Evolutionary conservation across 2,113 vertebrate genomes (phyloP).

Genomic region (Alligator mississippiensis): DNA sequence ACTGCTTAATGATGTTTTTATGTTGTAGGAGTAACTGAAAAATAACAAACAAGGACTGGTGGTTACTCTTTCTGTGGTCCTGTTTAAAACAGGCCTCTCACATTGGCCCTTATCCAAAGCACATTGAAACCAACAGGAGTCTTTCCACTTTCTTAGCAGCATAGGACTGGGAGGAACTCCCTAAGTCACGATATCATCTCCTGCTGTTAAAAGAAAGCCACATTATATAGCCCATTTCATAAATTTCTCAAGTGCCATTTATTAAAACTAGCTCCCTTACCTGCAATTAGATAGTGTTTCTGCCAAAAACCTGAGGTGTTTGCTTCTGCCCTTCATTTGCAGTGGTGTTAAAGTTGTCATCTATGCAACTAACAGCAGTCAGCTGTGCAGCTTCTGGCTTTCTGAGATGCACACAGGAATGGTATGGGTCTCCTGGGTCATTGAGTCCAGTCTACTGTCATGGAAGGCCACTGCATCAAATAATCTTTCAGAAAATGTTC

Average conservation of each 20-base stretch:
- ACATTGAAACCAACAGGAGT: not conserved
- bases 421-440: not conserved
- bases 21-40: not conserved
- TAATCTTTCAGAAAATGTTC: not conserved
- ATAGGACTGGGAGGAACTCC: not conserved
- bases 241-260: not conserved
- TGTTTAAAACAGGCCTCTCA: not conserved
- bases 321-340: not conserved
- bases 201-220: not conserved
- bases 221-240: not conserved
- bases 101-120: not conserved
- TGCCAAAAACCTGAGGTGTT: not conserved
- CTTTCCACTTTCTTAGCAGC: not conserved
- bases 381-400: not conserved
- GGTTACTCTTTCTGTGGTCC: not conserved
- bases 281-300: not conserved
- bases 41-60: not conserved
- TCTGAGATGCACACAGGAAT: not conserved
- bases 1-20: not conserved
- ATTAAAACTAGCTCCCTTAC: not conserved
- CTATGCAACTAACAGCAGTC: no score
- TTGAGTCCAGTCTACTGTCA: not conserved
- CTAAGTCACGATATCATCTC: no score
- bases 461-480: not conserved
- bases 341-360: not conserved